Percentiles rank a stretch among this genome's conserved stretches.
phyloP scores from a whole-genome alignment of 2,888 invertebrate genomes.

The Charanyca ferruginea region DNA sequence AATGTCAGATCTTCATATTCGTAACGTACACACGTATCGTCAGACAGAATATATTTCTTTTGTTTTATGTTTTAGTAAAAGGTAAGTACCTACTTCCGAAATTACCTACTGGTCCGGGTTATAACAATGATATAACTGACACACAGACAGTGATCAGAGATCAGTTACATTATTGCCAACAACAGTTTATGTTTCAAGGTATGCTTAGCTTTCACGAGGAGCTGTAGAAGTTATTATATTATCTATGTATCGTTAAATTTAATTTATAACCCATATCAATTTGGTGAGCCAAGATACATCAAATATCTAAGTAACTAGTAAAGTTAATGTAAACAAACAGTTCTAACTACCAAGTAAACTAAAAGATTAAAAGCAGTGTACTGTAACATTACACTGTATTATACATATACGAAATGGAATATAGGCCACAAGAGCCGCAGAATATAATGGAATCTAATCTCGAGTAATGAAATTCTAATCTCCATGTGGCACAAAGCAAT shows the following conservation, averaged over 20 bases:
- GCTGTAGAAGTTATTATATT: not conserved
- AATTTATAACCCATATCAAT: not conserved
- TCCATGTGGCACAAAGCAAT: constrained; percentile 52
- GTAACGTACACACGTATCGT: no score
- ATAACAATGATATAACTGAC: no score
- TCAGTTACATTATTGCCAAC: not conserved
- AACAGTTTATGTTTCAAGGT: not conserved
- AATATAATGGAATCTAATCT: constrained; percentile 57
- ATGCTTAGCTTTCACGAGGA: not conserved
- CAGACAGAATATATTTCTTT: no score
- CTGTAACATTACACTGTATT: constrained; percentile 22
- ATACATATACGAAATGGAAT: constrained; percentile 20
- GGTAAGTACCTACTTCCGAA: no score
- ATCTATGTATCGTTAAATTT: not conserved
- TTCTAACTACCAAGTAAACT: constrained; percentile 22
- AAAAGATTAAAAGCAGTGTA: constrained; percentile 14
- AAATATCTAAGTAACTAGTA: not conserved
- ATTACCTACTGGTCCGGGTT: no score
- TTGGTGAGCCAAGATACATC: not conserved
- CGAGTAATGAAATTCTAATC: constrained; percentile 64
- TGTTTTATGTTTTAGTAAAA: no score
- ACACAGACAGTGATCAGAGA: no score
- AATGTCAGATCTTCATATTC: no score
- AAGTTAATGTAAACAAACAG: constrained; percentile 20
- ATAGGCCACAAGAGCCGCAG: constrained; percentile 45